A percentile compares a stretch with the other conserved stretches of the same genome.
phyloP scores from a whole-genome alignment of 2,113 vertebrate species.

The Notarius lentiginosus region DNA sequence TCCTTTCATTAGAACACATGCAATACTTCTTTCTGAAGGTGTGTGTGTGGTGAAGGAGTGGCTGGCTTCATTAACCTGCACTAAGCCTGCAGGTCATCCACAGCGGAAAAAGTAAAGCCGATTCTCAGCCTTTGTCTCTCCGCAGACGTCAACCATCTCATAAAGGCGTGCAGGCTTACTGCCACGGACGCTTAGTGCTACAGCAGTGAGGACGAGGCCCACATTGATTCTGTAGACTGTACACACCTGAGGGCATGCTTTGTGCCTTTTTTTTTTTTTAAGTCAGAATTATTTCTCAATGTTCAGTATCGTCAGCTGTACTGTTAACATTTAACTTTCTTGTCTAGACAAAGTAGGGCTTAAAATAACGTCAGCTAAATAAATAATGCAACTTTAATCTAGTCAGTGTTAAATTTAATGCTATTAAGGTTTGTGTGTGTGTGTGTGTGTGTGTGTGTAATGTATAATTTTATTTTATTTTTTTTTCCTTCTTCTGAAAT shows the following conservation, averaged over 20 bases:
- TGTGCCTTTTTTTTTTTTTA: too few relatives aligned
- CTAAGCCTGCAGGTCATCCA: slow-evolving; percentile 63
- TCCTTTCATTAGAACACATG: too few relatives aligned
- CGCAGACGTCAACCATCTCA: slow-evolving; percentile 45
- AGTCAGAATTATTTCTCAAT: background rate
- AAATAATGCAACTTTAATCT: background rate
- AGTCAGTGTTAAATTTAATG: background rate
- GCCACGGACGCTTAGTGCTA: slow-evolving; percentile 14
- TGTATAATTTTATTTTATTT: background rate
- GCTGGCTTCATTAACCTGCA: slow-evolving; percentile 54
- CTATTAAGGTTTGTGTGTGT: background rate
- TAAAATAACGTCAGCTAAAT: background rate
- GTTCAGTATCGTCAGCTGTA: background rate
- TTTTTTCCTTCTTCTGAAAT: background rate
- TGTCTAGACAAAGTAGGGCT: background rate
- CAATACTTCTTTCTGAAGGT: background rate
- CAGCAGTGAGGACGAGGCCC: slow-evolving; percentile 31
- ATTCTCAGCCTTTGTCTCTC: slow-evolving; percentile 53
- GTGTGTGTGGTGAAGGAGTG: background rate
- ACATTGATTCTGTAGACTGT: background rate
- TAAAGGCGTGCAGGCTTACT: slow-evolving; percentile 28
- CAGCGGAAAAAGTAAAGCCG: slow-evolving; percentile 70
- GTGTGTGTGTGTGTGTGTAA: too few relatives aligned
- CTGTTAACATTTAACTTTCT: background rate
- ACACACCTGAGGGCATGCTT: too few relatives aligned